Percentiles rank a stretch among this genome's conserved stretches.
These are phyloP conservation scores for Enteromius trimaculatus DNA, from an alignment of 2,797 vertebrate species.

Conservation along the genomic window DNA sequence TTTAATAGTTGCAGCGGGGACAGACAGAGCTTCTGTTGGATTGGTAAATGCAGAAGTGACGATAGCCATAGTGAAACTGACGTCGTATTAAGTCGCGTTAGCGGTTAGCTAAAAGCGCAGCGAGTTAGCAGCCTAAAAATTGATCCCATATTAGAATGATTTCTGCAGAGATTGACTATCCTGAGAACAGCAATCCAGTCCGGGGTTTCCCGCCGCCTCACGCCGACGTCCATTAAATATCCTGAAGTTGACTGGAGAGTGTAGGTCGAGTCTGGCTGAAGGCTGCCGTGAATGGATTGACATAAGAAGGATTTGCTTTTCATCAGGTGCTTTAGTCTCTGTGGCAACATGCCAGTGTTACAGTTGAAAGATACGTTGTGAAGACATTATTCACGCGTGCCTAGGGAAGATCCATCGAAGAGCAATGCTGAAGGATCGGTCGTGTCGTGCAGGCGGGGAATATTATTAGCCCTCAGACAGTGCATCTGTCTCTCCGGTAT, in stretches of 20 bases:
- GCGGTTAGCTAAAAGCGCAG: not conserved
- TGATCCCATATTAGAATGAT: not conserved
- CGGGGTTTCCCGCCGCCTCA: slow-evolving; percentile 70
- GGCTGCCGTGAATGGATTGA: slow-evolving; percentile 72
- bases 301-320: slow-evolving; percentile 73
- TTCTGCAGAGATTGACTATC: too few relatives aligned
- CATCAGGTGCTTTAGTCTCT: slow-evolving; percentile 64
- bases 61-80: slow-evolving; percentile 10
- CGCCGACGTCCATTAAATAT: slow-evolving; percentile 63
- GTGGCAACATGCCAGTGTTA: slow-evolving; percentile 49
- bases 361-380: slow-evolving; percentile 48
- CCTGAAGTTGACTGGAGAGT: slow-evolving; percentile 67
- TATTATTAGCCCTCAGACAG: slow-evolving; percentile 82
- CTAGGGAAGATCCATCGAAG: slow-evolving; percentile 71
- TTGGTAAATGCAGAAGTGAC: not conserved
- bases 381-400: slow-evolving; percentile 40
- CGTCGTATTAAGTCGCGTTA: slow-evolving; percentile 14
- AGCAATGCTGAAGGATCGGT: slow-evolving; percentile 74
- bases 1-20: too few relatives aligned
- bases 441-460: slow-evolving; percentile 75
- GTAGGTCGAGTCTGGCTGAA: slow-evolving; percentile 74
- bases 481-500: slow-evolving; percentile 82
- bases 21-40: not conserved
- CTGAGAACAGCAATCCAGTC: slow-evolving; percentile 63
- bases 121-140: not conserved